These are phyloP conservation scores for Timandra comae DNA, from an alignment of 2,888 invertebrate genomes.

Conservation along the genomic window DNA sequence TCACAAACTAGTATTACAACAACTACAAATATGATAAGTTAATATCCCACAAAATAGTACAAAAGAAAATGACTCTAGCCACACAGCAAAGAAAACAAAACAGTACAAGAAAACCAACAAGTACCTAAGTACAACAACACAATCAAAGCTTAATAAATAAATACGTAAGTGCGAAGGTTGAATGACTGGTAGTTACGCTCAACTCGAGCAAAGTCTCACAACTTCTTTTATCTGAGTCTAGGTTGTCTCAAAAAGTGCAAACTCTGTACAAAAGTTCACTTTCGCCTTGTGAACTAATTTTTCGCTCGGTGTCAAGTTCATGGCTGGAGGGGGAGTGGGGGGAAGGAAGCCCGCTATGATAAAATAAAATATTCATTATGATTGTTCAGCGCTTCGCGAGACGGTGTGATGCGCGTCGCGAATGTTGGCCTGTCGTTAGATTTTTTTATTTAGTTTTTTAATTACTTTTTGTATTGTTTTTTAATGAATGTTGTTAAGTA, in stretches of 20 bases:
- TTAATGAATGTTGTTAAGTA: too few species aligned
- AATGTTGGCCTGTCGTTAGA: conserved; percentile 28
- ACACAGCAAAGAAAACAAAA: too few species aligned
- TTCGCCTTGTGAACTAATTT: conserved; percentile 76
- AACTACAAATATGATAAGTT: too few species aligned
- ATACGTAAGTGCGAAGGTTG: conserved; percentile 5
- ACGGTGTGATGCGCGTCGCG: conserved; percentile 30
- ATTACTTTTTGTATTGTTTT: background rate
- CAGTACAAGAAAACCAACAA: too few species aligned
- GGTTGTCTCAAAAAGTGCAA: conserved; percentile 72
- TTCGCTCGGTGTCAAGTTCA: conserved; percentile 76
- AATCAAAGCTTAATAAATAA: too few species aligned
- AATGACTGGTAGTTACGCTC: conserved; percentile 20
- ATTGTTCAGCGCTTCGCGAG: conserved; percentile 68
- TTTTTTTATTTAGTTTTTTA: background rate
- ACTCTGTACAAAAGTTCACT: conserved; percentile 72
- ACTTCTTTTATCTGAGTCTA: conserved; percentile 71
- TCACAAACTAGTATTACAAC: too few species aligned
- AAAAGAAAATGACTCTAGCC: too few species aligned
- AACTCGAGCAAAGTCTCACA: conserved; percentile 27
- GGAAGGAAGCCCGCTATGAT: conserved; percentile 59
- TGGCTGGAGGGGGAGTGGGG: conserved; percentile 40
- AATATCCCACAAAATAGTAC: too few species aligned
- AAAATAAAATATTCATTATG: conserved; percentile 77
- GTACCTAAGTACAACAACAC: too few species aligned